Evolutionary conservation across 2,888 invertebrate genomes (phyloP).

Genomic region (Merodon equestris): DNA sequence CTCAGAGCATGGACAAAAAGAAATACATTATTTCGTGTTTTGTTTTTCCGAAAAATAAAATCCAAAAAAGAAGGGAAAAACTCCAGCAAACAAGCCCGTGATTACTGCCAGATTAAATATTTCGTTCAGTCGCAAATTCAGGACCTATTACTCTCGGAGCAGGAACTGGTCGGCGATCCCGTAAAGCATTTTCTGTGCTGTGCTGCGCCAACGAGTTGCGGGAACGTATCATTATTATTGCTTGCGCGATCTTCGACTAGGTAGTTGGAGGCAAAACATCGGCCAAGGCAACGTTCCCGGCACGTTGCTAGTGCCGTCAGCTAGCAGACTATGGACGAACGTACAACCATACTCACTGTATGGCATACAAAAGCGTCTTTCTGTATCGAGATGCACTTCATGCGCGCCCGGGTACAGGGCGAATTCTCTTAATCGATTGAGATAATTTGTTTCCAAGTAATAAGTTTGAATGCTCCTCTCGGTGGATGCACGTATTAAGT

Average conservation of each 20-base stretch:
- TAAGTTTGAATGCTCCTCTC: slow-evolving; percentile 56
- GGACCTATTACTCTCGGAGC: slow-evolving; percentile 54
- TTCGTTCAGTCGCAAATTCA: slow-evolving; percentile 25
- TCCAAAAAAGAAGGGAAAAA: slow-evolving; percentile 9
- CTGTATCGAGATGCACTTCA: slow-evolving; percentile 18
- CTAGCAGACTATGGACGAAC: too few species aligned
- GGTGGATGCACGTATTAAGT: slow-evolving; percentile 42
- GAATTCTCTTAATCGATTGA: slow-evolving; percentile 67
- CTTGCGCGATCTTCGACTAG: slow-evolving; percentile 3
- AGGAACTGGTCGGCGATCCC: slow-evolving; percentile 41
- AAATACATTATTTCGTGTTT: slow-evolving; percentile 34
- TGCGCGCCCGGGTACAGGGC: slow-evolving; percentile 7
- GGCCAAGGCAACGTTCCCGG: neutral
- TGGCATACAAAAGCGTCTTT: slow-evolving; percentile 36
- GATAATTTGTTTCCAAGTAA: slow-evolving; percentile 68
- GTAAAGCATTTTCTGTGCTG: slow-evolving; percentile 51
- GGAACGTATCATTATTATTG: slow-evolving; percentile 53
- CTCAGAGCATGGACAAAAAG: slow-evolving; percentile 12
- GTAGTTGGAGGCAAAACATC: slow-evolving; percentile 25
- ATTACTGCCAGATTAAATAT: slow-evolving; percentile 62
- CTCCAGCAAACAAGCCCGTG: slow-evolving; percentile 46
- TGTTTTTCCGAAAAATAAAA: slow-evolving; percentile 19
- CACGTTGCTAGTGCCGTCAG: too few species aligned
- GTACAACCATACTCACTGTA: too few species aligned
- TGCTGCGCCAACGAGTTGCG: slow-evolving; percentile 42